phyloP scores from a whole-genome alignment of 2,113 vertebrate genomes.

The Cettia cetti region DNA sequence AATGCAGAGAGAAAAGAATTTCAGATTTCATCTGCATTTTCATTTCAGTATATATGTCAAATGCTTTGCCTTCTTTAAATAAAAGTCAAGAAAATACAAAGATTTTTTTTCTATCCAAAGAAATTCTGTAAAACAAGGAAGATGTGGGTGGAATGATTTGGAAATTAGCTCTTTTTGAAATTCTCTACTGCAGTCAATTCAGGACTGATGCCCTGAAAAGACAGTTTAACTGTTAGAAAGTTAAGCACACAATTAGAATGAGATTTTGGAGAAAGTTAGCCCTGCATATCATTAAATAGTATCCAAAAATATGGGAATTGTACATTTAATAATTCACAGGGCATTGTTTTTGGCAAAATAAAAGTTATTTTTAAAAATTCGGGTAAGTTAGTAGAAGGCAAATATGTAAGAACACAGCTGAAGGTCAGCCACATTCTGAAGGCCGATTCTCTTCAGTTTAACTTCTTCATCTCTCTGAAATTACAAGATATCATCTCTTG shows the following conservation, averaged over 20 bases:
- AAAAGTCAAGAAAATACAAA: conserved; percentile 33
- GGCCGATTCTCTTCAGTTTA: neutral
- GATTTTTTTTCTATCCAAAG: neutral
- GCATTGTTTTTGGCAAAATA: neutral
- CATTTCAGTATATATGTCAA: neutral
- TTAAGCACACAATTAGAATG: neutral
- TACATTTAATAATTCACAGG: neutral
- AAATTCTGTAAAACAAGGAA: neutral
- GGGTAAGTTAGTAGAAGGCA: neutral
- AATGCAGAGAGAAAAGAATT: neutral
- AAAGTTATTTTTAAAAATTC: neutral
- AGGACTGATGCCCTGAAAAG: neutral
- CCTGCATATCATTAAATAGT: neutral
- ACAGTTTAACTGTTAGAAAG: neutral
- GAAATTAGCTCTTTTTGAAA: neutral
- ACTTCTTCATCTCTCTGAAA: neutral
- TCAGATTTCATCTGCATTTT: conserved; percentile 24
- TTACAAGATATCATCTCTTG: neutral
- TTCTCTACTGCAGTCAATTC: neutral
- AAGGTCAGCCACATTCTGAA: neutral
- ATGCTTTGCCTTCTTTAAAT: neutral
- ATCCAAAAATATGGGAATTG: neutral
- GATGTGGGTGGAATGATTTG: neutral
- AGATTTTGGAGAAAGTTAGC: neutral
- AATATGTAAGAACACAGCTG: neutral